Base-by-base conservation (phyloP, 2,888 invertebrate genomes). In the Zhuqinia jingwanae region DNA sequence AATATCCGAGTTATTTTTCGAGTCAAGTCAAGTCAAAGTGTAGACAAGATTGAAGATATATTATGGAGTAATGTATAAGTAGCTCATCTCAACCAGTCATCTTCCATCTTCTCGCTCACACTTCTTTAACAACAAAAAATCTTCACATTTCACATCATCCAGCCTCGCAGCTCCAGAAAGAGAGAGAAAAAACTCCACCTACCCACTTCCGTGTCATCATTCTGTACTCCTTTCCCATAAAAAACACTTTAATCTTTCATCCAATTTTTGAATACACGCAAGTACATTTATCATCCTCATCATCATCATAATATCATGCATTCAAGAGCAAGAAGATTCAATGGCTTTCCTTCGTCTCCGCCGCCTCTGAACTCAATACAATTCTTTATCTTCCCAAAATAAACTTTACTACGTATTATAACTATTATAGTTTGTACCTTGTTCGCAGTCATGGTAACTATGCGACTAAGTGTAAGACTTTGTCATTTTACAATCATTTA, bases 11-110 rank as follows among this genome's bases (percentile, higher is more conserved):
- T 63, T 36, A 11, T n/a, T 22, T 13, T 30, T 6, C 11, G 27
- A 68, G 20, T 45, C 77, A 45, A 45, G 60, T 58, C 76, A 53
- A 75, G 70, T 65, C 65, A 75, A 53, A 65, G 65, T 42, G 42
- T 30, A 65, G 65, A 65, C 65, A 65, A 65, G 65, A 42, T 36
- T 65, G 42, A 42, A 75, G 75, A 53, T 73, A 50, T 53, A 73
- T 36, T 53, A n/a, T 45, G 17, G 0, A 15, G 15, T 30, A 75
- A 30, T 25, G 30, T 36, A 8, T 36, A 8, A 36, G 36, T 36
- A 36, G 47, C 25, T 25, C 68, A 47, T 47, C 47, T 20, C n/a
- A n/a, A n/a, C n/a, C n/a, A n/a, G n/a, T 68, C 47, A 11, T 15
- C 22, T 13, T 45, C 6, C 22, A 42, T 8, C 36, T n/a, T 68